These are phyloP conservation scores for Vanessa atalanta DNA, from an alignment of 1,140 invertebrate genomes.

Conservation along the genomic window DNA sequence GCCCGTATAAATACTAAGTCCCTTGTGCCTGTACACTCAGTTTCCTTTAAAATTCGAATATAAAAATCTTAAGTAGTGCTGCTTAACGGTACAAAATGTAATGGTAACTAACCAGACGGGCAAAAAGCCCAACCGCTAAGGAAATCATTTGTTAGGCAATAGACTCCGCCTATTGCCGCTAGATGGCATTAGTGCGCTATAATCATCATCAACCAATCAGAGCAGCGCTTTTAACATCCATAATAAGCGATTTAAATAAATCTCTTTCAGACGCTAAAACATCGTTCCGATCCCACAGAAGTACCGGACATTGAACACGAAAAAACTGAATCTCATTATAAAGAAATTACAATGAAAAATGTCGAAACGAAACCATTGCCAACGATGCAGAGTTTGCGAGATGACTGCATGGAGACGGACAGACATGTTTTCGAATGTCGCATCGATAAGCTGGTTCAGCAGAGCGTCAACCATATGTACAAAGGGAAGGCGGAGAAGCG, in stretches of 20 bases:
- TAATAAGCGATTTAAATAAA: not conserved
- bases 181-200: too few species aligned
- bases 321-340: slow-evolving; percentile 14
- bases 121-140: too few species aligned
- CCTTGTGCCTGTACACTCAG: too few species aligned
- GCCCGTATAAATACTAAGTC: too few species aligned
- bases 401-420: slow-evolving; percentile 28
- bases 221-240: not conserved
- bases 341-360: slow-evolving; percentile 5
- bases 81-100: too few species aligned
- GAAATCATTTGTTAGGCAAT: too few species aligned
- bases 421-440: slow-evolving; percentile 64
- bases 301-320: slow-evolving; percentile 55
- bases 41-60: too few species aligned
- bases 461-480: slow-evolving; percentile 70
- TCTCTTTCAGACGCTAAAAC: slow-evolving; percentile 58
- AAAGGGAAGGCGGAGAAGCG: slow-evolving; percentile 58
- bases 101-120: too few species aligned
- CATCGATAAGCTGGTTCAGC: slow-evolving; percentile 66
- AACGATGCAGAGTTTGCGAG: slow-evolving; percentile 15
- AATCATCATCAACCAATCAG: too few species aligned
- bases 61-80: too few species aligned
- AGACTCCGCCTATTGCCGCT: too few species aligned
- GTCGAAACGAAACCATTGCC: not conserved
- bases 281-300: slow-evolving; percentile 53